Base-by-base conservation (phyloP, 1,140 invertebrate genomes). In the Cyclina sinensis region DNA sequence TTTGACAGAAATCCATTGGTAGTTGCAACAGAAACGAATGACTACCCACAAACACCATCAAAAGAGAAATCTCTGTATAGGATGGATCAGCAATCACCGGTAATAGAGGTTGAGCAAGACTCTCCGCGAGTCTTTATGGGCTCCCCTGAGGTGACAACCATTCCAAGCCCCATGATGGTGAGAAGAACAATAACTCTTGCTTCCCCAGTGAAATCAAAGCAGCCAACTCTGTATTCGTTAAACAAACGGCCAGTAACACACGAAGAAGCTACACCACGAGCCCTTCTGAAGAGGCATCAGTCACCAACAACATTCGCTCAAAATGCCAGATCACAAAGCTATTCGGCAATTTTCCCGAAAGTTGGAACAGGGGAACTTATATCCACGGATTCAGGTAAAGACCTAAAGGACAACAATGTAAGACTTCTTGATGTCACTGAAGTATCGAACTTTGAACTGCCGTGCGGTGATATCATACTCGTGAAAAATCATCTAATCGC, bases 131-230 rank as follows among this genome's bases (percentile, higher is more conserved):
- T n/a, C n/a, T 32, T n/a, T n/a, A 43, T 65, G 4, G 80, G 24
- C n/a, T 78, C 70, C 30, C 74, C 74, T 48, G 85, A 79, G 70
- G 70, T 43, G 62, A 70, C 85, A n/a, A 80, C 76, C 7, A 87
- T 87, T 59, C 85, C 85, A 18, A 87, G 85, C 68, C 85, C 85
- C 11, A 73, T 80, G 21, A 79, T 79, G 85, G 85, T 78, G n/a
- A 59, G 35, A 48, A 43, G 85, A 80, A 87, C 85, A 1, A 87
- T 87, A 37, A 76, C 85, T n/a, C 46, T 87, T 4, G n/a, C 85
- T 12, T 65, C 85, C 0, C 85, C 85, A 18, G 57, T 78, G 16
- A 68, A 68, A 54, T 84, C 82, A 11, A 84, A 68, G 21, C 51
- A 51, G n/a, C 43, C 57, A 32, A 76, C 73, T 30, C 59, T 87